Base-by-base conservation (phyloP, 2,113 vertebrate species). In the Muscicapa adusta region DNA sequence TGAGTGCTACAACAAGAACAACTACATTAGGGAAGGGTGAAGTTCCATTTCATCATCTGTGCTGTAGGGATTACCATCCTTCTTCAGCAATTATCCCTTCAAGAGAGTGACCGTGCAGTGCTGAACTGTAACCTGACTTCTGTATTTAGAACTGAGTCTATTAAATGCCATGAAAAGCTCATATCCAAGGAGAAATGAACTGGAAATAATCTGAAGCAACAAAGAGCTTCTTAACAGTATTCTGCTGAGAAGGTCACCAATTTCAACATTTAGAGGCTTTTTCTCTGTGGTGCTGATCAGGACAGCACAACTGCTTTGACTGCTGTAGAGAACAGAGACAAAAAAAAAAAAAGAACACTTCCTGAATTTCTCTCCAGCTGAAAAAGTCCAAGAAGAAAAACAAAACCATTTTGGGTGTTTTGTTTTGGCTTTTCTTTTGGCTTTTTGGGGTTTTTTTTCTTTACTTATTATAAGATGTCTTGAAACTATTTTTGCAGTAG, bases 161-260 rank as follows among this genome's bases (percentile, higher is more conserved):
- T 89, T 92, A 92, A 94, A 97, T 91, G 72, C 81, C 94, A 95
- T 77, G 87, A 91, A 94, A 96, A 94, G 60, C 93, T 96, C 83
- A 96, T 96, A 94, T 92, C 84, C 45, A 92, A 88, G 78, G 81
- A 91, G 79, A 96, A 96, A 94, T 94, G 91, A 96, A 95, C 80
- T 97, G 93, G 77, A 97, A 97, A 97, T 92, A 95, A 97, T 94
- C 96, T 51, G 80, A 93, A 97, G 96, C 94, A 97, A 96, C 91
- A 92, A 95, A 96, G 88, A 93, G 47, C 63, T 95, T 91, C 94
- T 95, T 94, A 93, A 89, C 76, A 92, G 68, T 61, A 71, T 94
- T 95, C 93, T 97, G 34, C 89, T 91, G 81, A 96, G 96, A 96
- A 96, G 94, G 96, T 97, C 96, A 96, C 67, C 95, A 85, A 89